Evolutionary conservation across 2,797 vertebrate species (phyloP).

Genomic region (Alca torda): DNA sequence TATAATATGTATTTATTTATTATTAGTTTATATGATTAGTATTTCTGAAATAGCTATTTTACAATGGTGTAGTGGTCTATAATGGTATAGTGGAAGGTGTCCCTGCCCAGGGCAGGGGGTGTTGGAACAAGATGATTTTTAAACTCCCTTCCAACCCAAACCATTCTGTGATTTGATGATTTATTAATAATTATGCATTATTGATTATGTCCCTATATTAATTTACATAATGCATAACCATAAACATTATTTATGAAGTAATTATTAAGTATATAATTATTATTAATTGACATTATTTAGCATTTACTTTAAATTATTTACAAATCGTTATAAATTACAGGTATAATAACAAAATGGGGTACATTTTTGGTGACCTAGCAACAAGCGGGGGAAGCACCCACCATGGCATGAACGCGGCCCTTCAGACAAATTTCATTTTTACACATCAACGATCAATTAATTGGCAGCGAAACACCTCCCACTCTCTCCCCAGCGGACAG

Average conservation of each 20-base stretch:
- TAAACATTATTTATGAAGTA: not conserved
- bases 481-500: accelerated
- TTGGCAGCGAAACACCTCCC: accelerated
- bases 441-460: accelerated
- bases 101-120: too few relatives aligned
- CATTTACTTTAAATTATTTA: not conserved
- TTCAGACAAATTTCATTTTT: not conserved
- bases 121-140: too few relatives aligned
- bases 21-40: not conserved
- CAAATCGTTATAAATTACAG: not conserved
- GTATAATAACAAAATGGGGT: not conserved
- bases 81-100: too few relatives aligned
- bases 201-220: too few relatives aligned
- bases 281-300: too few relatives aligned
- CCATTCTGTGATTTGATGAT: too few relatives aligned
- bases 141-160: too few relatives aligned
- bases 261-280: not conserved
- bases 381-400: not conserved
- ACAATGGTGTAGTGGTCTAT: too few relatives aligned
- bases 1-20: not conserved
- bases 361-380: not conserved
- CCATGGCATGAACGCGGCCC: not conserved
- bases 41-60: not conserved
- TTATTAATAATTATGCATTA: too few relatives aligned
- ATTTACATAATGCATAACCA: not conserved